Conservation (phyloP, 2,113 vertebrate species). For the Gasterosteus nipponicus region DNA sequence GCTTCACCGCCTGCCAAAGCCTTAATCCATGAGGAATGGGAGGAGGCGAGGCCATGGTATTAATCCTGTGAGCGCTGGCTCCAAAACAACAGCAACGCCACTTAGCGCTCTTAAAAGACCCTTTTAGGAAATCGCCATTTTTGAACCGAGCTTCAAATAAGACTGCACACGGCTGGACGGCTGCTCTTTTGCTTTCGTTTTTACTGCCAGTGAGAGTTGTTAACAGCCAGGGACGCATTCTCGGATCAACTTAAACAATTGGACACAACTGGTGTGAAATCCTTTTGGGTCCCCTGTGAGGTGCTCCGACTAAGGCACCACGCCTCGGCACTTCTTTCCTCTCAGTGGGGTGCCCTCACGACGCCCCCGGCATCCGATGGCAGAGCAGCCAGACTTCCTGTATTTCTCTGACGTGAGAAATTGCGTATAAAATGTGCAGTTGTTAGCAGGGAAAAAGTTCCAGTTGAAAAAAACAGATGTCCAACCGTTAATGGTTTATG, state of each 20-base stretch:
- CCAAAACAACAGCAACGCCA: slow-evolving; percentile 29
- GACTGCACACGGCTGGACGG: background rate
- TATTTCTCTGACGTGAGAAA: slow-evolving; percentile 57
- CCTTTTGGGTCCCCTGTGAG: slow-evolving; percentile 76
- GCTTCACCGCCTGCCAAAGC: slow-evolving; percentile 79
- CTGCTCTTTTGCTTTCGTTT: slow-evolving; percentile 22
- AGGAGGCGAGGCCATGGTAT: slow-evolving; percentile 66
- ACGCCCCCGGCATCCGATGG: slow-evolving; percentile 73
- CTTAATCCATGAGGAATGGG: slow-evolving; percentile 81
- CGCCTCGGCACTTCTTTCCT: slow-evolving; percentile 75
- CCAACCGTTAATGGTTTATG: slow-evolving; percentile 60
- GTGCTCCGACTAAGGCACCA: slow-evolving; percentile 65
- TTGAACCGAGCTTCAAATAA: slow-evolving; percentile 1
- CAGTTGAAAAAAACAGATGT: slow-evolving; percentile 16
- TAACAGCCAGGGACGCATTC: slow-evolving; percentile 38
- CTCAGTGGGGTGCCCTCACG: slow-evolving; percentile 53
- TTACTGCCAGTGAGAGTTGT: slow-evolving; percentile 45
- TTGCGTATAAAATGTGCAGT: slow-evolving; percentile 37
- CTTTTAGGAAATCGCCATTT: slow-evolving; percentile 17
- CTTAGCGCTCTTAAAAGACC: slow-evolving; percentile 37
- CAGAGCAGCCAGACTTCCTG: slow-evolving; percentile 79
- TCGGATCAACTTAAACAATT: slow-evolving; percentile 66
- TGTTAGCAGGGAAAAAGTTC: slow-evolving; percentile 41
- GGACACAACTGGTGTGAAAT: slow-evolving; percentile 80
- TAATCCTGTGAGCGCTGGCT: slow-evolving; percentile 52